These are phyloP conservation scores for Polyergus mexicanus DNA, from an alignment of 1,140 invertebrate species.

Conservation along the genomic window DNA sequence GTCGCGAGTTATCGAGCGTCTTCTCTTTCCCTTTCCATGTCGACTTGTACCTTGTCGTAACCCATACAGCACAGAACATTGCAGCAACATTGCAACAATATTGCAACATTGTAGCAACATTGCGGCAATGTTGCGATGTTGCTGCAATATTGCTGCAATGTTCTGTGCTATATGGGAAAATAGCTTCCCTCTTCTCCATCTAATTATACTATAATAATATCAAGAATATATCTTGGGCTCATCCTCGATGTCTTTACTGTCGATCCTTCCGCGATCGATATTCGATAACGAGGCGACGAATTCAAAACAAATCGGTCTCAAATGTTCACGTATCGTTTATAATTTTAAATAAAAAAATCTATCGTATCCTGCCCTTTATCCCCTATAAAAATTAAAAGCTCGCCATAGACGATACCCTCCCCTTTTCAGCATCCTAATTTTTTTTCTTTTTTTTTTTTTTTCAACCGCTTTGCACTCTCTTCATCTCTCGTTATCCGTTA, in stretches of 20 bases:
- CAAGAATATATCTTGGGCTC: background rate
- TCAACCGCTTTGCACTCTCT: constrained; percentile 22
- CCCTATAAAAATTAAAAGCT: background rate
- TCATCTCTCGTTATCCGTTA: constrained; percentile 30
- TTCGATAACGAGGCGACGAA: background rate
- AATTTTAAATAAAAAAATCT: constrained; percentile 8
- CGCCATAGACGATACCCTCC: background rate
- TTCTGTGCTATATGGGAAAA: too few species aligned
- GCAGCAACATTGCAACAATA: too few species aligned
- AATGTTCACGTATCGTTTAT: background rate
- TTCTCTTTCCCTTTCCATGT: background rate
- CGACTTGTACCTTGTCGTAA: background rate
- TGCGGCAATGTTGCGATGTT: too few species aligned
- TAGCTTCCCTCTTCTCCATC: background rate
- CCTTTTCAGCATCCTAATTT: background rate
- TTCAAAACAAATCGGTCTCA: background rate
- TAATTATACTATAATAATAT: constrained; percentile 15
- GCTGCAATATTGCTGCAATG: too few species aligned
- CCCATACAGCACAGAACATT: too few species aligned
- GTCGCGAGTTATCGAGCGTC: constrained; percentile 26
- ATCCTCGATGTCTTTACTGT: background rate
- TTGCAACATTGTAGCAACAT: too few species aligned
- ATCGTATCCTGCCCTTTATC: background rate
- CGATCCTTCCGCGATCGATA: background rate
- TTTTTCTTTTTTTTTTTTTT: constrained; percentile 10